Conservation (phyloP, 1,140 invertebrate genomes). For the Apolygus lucorum region DNA sequence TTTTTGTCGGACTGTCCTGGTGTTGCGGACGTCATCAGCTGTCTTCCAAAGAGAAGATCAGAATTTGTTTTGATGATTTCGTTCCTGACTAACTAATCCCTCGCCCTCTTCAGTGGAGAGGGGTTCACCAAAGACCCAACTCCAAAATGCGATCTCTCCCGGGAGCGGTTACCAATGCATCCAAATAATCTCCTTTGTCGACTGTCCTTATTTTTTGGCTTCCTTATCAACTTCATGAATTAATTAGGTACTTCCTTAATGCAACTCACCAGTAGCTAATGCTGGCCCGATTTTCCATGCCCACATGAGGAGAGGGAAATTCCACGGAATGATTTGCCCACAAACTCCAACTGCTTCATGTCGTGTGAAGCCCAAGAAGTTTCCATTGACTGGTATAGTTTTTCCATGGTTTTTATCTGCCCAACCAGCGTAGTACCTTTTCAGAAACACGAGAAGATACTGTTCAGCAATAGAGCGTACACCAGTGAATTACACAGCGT, state of each 20-base stretch:
- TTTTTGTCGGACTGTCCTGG: too few species aligned
- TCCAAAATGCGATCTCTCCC: too few species aligned
- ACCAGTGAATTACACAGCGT: neutral
- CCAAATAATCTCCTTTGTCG: too few species aligned
- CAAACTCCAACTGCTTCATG: conserved; percentile 96
- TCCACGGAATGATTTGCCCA: conserved; percentile 97
- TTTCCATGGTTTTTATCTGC: conserved; percentile 87
- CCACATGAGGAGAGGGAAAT: conserved; percentile 92
- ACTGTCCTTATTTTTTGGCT: too few species aligned
- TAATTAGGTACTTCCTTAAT: neutral
- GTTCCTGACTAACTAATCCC: too few species aligned
- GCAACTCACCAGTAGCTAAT: conserved; percentile 57
- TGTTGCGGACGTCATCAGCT: too few species aligned
- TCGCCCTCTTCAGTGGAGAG: too few species aligned
- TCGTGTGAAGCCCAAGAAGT: conserved; percentile 80
- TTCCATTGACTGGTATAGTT: conserved; percentile 81
- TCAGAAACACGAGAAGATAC: neutral
- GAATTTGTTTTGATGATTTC: too few species aligned
- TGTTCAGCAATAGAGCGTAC: neutral
- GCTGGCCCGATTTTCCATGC: conserved; percentile 94
- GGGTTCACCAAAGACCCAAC: too few species aligned
- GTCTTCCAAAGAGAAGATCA: too few species aligned
- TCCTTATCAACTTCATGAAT: neutral
- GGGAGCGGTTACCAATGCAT: too few species aligned
- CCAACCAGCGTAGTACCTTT: conserved; percentile 79